Base-by-base conservation (phyloP, 2,113 vertebrate genomes). In the Rhynchomys soricoides region DNA sequence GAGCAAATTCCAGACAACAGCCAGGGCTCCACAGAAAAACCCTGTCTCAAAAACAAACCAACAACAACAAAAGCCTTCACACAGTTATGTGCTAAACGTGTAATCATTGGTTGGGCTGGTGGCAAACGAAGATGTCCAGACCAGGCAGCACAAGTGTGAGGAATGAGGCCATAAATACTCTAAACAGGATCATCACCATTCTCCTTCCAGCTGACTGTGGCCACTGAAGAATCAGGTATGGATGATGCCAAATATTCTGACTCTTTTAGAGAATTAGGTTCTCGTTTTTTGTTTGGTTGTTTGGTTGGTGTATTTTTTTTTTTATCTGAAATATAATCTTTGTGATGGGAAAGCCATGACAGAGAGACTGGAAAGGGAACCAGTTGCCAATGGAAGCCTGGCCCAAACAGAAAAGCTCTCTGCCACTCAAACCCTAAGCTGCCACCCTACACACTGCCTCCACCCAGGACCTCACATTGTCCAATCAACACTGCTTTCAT, bases 261-360 rank as follows among this genome's bases (percentile, higher is more conserved):
- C 37, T 73, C 75, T 91, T 91, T 66, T 66, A 88, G 26, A 78
- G n/a, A 94, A 83, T 7, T 93, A 3, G 29, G 77, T 73, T 66
- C 62, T 92, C 88, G 29, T 5, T 50, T 50, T 50, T 50, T 50
- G 5, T 5, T 50, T 50, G 5, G 5, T 50, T 50, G 5, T 50
- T 50, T 50, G 5, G 5, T 50, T 50, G 10, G 1, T 16, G 12
- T 55, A 19, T 57, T 57, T 57, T 57, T 59, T 59, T 21, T 59
- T 59, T 82, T 40, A n/a, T 55, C 45, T 90, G 68, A 90, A 94
- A 94, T 94, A 74, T 50, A 16, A 62, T 73, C 19, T 94, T 85
- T 73, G 26, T 66, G 40, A 62, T 45, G 40, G 59, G 40, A 85
- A 85, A 29, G 26, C 57, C 59, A 64, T 17, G 24, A 31, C 57